phyloP scores from a whole-genome alignment of 2,888 invertebrate species.

The Dolichopus griseipennis region DNA sequence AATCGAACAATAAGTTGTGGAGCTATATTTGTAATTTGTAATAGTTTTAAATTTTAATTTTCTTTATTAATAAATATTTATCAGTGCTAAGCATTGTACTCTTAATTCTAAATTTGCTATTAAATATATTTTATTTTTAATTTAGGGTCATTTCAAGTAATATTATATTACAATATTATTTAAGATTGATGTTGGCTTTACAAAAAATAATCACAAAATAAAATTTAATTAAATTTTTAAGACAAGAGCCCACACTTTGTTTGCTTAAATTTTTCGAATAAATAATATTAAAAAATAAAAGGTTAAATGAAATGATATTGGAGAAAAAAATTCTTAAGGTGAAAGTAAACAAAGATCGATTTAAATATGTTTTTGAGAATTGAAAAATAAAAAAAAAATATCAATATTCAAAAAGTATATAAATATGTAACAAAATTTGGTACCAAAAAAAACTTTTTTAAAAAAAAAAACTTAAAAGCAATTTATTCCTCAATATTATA shows the following conservation, averaged over 20 bases:
- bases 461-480: too few relatives aligned
- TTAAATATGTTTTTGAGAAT: neutral
- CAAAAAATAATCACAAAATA: neutral
- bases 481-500: too few relatives aligned
- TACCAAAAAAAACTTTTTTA: too few relatives aligned
- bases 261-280: neutral
- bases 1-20: constrained; percentile 4
- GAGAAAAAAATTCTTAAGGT: constrained; percentile 20
- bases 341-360: constrained; percentile 26
- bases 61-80: neutral
- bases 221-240: neutral
- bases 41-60: neutral
- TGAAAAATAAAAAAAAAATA: neutral
- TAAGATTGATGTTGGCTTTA: neutral
- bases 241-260: neutral
- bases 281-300: neutral
- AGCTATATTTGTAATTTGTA: neutral
- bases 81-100: neutral
- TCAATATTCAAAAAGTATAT: neutral
- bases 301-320: neutral
- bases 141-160: neutral
- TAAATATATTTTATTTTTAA: neutral
- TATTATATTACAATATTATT: neutral
- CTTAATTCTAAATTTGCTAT: neutral
- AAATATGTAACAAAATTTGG: neutral